Evolutionary conservation across 2,797 vertebrate species (phyloP).

Genomic region (Diglossa cyanea): DNA sequence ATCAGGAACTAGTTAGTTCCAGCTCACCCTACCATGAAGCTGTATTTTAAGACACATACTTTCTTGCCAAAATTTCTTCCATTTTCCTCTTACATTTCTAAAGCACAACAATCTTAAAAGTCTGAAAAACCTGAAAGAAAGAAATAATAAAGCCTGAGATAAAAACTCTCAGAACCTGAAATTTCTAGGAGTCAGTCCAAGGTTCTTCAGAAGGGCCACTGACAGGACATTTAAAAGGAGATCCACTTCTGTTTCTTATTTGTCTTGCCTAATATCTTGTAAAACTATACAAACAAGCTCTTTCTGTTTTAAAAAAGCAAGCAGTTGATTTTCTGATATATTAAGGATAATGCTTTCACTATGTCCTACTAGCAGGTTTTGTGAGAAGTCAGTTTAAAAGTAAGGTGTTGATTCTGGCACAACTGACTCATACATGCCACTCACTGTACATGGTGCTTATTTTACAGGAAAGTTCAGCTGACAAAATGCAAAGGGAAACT

Average conservation of each 20-base stretch:
- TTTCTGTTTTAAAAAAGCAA: background rate
- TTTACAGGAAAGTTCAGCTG: background rate
- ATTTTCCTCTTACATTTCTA: background rate
- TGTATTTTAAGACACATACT: background rate
- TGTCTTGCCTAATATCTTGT: background rate
- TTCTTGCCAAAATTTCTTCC: background rate
- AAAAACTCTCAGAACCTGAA: background rate
- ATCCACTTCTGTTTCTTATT: background rate
- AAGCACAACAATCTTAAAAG: background rate
- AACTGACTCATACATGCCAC: background rate
- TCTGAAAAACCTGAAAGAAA: background rate
- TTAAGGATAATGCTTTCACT: background rate
- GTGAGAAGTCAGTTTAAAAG: background rate
- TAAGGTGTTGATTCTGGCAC: background rate
- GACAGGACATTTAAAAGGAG: background rate
- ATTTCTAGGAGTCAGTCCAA: background rate
- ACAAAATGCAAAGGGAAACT: background rate
- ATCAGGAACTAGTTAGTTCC: background rate
- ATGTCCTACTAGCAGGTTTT: background rate
- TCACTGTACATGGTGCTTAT: rapidly evolving
- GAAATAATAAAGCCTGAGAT: background rate
- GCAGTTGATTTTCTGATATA: background rate
- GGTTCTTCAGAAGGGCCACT: background rate
- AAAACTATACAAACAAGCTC: background rate
- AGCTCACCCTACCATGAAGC: background rate